These are phyloP conservation scores for Nasonovia ribisnigri DNA, from an alignment of 2,888 invertebrate genomes.

Conservation along the genomic window DNA sequence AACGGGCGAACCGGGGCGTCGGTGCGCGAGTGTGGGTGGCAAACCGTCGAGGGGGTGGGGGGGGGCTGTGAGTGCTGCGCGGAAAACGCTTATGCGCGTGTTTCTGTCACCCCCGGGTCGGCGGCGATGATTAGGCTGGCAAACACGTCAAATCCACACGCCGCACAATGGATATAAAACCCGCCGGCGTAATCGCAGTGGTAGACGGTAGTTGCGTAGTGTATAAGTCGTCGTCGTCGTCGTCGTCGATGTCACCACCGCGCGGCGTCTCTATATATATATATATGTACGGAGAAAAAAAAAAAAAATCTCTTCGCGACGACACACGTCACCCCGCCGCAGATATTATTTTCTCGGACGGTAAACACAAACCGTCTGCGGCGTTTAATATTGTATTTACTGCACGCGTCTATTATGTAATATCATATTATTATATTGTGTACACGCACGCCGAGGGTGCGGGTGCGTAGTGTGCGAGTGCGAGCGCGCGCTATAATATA, in stretches of 20 bases:
- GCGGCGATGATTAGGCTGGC: conserved; percentile 62
- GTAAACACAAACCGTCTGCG: conserved; percentile 45
- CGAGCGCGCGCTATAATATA: not conserved
- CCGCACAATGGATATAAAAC: conserved; percentile 33
- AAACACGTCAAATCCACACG: conserved; percentile 64
- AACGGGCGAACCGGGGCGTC: not conserved
- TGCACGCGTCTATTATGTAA: conserved; percentile 9
- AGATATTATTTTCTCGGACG: conserved; percentile 47
- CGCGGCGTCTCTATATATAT: not conserved
- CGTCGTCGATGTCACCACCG: conserved; percentile 43
- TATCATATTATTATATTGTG: not conserved
- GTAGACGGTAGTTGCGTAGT: not conserved
- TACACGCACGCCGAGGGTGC: not conserved
- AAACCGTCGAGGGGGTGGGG: fast-evolving
- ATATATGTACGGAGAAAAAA: too few species aligned
- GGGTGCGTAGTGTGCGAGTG: not conserved
- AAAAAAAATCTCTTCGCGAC: conserved; percentile 31
- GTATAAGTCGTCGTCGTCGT: not conserved
- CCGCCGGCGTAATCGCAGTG: not conserved
- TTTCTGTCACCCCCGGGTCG: conserved; percentile 51
- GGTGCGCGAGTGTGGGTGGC: not conserved
- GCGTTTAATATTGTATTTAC: conserved; percentile 27
- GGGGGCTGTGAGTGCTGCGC: not conserved
- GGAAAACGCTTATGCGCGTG: conserved; percentile 55
- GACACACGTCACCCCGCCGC: not conserved